Evolutionary conservation across 2,113 vertebrate species (phyloP).

Genomic region (Coryphaenoides rupestris): DNA sequence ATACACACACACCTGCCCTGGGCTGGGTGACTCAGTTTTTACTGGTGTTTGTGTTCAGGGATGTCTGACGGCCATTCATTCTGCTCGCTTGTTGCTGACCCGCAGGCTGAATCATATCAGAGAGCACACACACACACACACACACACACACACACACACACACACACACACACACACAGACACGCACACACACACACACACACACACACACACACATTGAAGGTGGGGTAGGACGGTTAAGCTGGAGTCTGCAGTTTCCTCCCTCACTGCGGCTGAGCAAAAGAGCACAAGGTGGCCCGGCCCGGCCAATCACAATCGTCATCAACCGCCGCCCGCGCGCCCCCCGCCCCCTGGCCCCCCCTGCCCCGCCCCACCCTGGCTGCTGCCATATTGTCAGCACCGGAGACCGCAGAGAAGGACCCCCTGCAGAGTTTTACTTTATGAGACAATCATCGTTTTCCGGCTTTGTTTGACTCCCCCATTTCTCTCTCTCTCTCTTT

Average conservation of each 20-base stretch:
- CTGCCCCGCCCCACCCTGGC: too few species aligned
- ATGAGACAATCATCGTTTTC: not conserved
- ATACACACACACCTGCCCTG: slow-evolving; percentile 11
- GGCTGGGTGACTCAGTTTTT: slow-evolving; percentile 56
- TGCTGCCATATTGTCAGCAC: too few species aligned
- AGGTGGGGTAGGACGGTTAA: too few species aligned
- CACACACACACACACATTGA: slow-evolving; percentile 14
- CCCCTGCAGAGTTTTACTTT: not conserved
- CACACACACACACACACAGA: slow-evolving; percentile 15
- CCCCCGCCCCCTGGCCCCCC: too few species aligned
- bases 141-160: slow-evolving; percentile 16
- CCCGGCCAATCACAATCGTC: too few species aligned
- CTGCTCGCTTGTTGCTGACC: too few species aligned
- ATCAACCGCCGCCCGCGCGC: too few species aligned
- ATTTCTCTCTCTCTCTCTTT: too few species aligned
- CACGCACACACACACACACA: slow-evolving; percentile 13
- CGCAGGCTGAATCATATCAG: not conserved
- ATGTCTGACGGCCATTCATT: slow-evolving; percentile 33
- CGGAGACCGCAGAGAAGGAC: not conserved
- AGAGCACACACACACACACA: slow-evolving; percentile 13
- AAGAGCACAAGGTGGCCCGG: too few species aligned
- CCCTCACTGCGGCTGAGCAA: too few species aligned
- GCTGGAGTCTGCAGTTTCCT: too few species aligned
- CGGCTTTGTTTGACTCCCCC: slow-evolving; percentile 1
- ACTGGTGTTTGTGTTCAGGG: slow-evolving; percentile 47